A percentile compares a stretch with the other conserved stretches of the same genome.
These are phyloP conservation scores for Clivina fossor DNA, from an alignment of 2,888 invertebrate species.

Conservation along the genomic window DNA sequence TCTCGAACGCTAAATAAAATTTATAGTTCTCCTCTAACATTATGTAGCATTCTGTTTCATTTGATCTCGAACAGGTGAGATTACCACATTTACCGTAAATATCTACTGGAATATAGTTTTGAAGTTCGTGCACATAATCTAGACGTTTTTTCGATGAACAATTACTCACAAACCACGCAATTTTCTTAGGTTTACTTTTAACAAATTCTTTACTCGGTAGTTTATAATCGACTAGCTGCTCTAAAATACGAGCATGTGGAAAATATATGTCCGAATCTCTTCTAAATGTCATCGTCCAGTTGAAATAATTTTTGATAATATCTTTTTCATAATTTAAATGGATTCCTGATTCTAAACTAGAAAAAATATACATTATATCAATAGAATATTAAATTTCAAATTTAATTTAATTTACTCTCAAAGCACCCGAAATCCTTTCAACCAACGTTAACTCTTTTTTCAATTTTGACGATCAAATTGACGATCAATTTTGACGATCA, in stretches of 20 bases:
- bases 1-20: slow-evolving; percentile 41
- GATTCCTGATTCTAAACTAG: slow-evolving; percentile 16
- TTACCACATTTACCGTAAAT: slow-evolving; percentile 64
- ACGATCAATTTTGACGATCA: too few species aligned
- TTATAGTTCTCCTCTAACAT: slow-evolving; percentile 50
- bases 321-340: slow-evolving; percentile 9
- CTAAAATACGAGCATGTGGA: slow-evolving; percentile 47
- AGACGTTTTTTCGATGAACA: slow-evolving; percentile 47
- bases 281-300: slow-evolving; percentile 62
- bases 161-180: slow-evolving; percentile 56
- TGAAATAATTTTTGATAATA: slow-evolving; percentile 52
- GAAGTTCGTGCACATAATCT: slow-evolving; percentile 54
- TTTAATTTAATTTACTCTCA: too few species aligned
- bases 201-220: slow-evolving; percentile 39
- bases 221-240: slow-evolving; percentile 37
- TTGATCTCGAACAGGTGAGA: slow-evolving; percentile 48
- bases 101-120: slow-evolving; percentile 61
- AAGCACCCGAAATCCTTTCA: too few species aligned
- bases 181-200: slow-evolving; percentile 54
- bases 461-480: too few species aligned
- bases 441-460: too few species aligned
- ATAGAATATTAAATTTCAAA: too few species aligned
- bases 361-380: too few species aligned
- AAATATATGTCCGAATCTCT: slow-evolving; percentile 51
- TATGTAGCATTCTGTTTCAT: slow-evolving; percentile 51